Evolutionary conservation across 35 echinoderm and acorn worm genomes (phyloP).

Genomic region (Amphiura filiformis): DNA sequence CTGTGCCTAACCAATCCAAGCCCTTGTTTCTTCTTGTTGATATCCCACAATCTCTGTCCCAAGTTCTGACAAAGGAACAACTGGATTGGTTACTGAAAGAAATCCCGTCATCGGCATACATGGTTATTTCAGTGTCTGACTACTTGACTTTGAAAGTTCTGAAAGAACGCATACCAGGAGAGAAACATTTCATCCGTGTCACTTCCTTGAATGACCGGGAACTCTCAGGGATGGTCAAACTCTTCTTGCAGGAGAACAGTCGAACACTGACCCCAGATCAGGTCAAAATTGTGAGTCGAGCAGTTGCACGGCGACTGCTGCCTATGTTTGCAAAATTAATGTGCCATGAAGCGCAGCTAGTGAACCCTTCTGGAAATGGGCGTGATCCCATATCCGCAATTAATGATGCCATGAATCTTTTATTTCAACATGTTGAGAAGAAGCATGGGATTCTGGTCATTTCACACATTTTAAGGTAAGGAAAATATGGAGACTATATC

Average conservation of each 20-base stretch:
- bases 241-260: constrained; percentile 74
- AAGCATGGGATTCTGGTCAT: constrained; percentile 70
- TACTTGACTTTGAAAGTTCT: constrained; percentile 66
- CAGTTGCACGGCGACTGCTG: constrained; percentile 77
- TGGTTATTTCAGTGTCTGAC: constrained; percentile 81
- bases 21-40: constrained; percentile 86
- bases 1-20: constrained; percentile 40
- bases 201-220: constrained; percentile 87
- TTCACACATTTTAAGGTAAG: constrained; percentile 67
- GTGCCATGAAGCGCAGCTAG: constrained; percentile 83
- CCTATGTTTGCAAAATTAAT: constrained; percentile 88
- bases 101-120: constrained; percentile 50
- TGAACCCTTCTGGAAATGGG: constrained; percentile 93
- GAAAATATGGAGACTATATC: background rate
- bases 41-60: constrained; percentile 48
- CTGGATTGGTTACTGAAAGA: constrained; percentile 82
- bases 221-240: constrained; percentile 74
- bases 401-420: constrained; percentile 67
- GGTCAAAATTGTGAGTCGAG: constrained; percentile 86
- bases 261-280: constrained; percentile 78
- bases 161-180: constrained; percentile 65
- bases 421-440: constrained; percentile 89
- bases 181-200: constrained; percentile 76
- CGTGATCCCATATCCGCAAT: constrained; percentile 72
- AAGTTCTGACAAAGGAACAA: constrained; percentile 57